Evolutionary conservation across 2,797 vertebrate species (phyloP).

Genomic region (Synaphobranchus kaupii): DNA sequence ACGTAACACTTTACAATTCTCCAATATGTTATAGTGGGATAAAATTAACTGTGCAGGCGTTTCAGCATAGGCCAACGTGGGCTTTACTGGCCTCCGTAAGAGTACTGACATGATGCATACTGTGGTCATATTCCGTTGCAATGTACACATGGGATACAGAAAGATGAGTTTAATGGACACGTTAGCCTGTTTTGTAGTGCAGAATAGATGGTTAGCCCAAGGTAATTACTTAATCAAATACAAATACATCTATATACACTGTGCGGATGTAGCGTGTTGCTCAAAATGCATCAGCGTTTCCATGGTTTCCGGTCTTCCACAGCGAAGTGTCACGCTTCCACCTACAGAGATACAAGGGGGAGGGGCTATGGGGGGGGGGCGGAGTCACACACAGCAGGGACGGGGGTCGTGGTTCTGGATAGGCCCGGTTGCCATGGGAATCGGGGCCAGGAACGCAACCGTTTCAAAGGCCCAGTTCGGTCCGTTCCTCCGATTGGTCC

Average conservation of each 20-base stretch:
- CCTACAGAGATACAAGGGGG: conserved; percentile 38
- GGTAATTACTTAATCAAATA: background rate
- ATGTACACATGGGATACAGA: background rate
- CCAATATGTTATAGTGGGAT: conserved; percentile 41
- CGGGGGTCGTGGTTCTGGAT: conserved; percentile 33
- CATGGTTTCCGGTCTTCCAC: conserved; percentile 27
- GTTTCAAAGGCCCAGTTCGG: background rate
- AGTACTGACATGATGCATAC: background rate
- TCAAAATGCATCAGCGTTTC: background rate
- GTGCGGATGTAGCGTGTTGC: conserved; percentile 27
- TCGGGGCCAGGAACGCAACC: background rate
- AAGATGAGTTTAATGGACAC: conserved; percentile 5
- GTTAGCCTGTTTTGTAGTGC: background rate
- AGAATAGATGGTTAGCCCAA: background rate
- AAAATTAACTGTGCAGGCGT: conserved; percentile 26
- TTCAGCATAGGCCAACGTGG: conserved; percentile 39
- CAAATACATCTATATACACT: conserved; percentile 12
- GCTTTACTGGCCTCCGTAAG: background rate
- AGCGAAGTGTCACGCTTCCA: conserved; percentile 56
- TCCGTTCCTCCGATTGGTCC: background rate
- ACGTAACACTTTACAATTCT: conserved; percentile 55
- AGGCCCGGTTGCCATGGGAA: background rate
- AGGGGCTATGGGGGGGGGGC: conserved; percentile 34
- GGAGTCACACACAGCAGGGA: conserved; percentile 52
- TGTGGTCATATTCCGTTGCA: conserved; percentile 5